Conservation (phyloP, 1,140 invertebrate species). For the Caligus rogercresseyi region DNA sequence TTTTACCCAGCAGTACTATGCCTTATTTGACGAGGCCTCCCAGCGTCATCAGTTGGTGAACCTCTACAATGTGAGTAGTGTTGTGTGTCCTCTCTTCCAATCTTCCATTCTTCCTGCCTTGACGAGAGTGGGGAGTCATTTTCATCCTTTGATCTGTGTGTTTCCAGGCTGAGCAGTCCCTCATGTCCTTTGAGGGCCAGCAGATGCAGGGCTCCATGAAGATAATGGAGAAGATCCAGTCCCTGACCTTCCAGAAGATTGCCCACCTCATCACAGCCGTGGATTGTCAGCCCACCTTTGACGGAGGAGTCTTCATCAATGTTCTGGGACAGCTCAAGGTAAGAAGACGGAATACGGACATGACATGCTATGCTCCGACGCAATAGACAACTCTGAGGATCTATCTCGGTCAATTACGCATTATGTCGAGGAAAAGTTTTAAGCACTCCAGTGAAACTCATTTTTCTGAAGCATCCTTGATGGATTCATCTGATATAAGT, state of each 20-base stretch:
- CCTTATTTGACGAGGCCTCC: constrained; percentile 64
- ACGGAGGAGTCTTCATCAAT: constrained; percentile 80
- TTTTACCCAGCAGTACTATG: constrained; percentile 82
- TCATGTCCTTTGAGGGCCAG: constrained; percentile 86
- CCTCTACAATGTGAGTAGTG: constrained; percentile 72
- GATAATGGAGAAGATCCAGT: constrained; percentile 83
- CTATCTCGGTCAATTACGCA: too few species aligned
- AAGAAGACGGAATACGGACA: too few species aligned
- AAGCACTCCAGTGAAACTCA: neutral
- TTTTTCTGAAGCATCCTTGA: too few species aligned
- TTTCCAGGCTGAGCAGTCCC: constrained; percentile 62
- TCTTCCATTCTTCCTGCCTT: neutral
- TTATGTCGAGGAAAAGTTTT: neutral
- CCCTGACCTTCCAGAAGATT: constrained; percentile 78
- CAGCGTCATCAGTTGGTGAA: constrained; percentile 59
- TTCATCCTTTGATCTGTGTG: constrained; percentile 21
- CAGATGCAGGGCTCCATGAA: constrained; percentile 74
- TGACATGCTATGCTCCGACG: too few species aligned
- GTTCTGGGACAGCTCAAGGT: constrained; percentile 83
- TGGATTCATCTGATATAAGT: too few species aligned
- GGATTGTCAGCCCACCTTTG: constrained; percentile 85
- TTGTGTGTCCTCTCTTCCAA: constrained; percentile 6
- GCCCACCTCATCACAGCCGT: constrained; percentile 73
- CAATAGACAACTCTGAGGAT: too few species aligned
- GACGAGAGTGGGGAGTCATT: neutral